Conservation (phyloP, 92 coral and sea anemone species). For the Porites cylindrica region DNA sequence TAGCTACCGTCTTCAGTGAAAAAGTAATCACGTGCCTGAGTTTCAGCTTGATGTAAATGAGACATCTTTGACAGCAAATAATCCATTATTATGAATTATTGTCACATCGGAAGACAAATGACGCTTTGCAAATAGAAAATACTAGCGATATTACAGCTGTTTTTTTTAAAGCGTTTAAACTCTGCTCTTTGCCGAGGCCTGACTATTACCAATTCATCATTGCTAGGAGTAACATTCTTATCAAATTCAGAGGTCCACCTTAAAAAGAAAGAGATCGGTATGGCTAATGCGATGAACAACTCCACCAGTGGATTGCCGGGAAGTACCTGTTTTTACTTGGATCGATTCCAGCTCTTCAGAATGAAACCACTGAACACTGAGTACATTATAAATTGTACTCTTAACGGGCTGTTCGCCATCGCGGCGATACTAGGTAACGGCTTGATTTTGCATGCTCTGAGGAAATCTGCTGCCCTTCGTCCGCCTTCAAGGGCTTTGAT, state of each 20-base stretch:
- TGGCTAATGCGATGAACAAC: background rate
- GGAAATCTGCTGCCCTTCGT: conserved; percentile 29
- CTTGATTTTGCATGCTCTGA: conserved; percentile 15
- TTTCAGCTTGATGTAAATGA: background rate
- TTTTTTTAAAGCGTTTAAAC: background rate
- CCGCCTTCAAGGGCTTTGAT: conserved; percentile 44
- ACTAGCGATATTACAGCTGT: background rate
- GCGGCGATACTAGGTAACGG: conserved; percentile 29
- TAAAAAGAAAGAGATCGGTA: background rate
- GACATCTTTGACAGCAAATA: background rate
- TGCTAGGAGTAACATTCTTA: background rate
- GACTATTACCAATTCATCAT: background rate
- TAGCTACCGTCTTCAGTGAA: no score
- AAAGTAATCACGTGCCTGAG: background rate
- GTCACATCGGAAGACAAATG: conserved; percentile 15
- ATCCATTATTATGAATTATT: background rate
- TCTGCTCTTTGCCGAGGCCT: background rate
- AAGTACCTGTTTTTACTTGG: conserved; percentile 18
- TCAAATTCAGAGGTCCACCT: background rate
- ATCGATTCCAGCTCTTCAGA: conserved; percentile 23
- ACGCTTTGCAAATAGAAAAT: background rate
- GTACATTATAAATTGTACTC: conserved; percentile 34
- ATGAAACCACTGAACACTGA: background rate
- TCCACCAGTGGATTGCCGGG: background rate
- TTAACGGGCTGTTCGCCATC: conserved; percentile 21